These are phyloP conservation scores for Girardia tigrina DNA, from an alignment of 2,888 invertebrate species.

Conservation along the genomic window DNA sequence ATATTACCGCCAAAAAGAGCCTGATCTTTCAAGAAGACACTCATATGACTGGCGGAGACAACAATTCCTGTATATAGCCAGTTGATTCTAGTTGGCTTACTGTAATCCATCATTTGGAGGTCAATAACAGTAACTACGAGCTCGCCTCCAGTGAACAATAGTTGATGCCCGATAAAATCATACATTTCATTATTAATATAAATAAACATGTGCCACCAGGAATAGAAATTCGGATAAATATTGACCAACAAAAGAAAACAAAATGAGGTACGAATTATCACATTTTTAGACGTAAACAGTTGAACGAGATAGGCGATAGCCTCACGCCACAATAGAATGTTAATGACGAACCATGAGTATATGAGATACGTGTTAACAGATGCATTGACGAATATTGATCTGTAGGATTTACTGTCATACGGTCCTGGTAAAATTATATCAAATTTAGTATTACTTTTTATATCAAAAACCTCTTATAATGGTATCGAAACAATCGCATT, in stretches of 20 bases:
- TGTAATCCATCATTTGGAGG: background rate
- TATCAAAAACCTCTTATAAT: conserved; percentile 14
- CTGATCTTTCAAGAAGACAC: background rate
- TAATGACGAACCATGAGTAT: background rate
- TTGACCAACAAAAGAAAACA: background rate
- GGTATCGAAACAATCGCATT: background rate
- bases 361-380: background rate
- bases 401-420: background rate
- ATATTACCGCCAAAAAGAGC: background rate
- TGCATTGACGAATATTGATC: background rate
- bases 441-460: too few species aligned
- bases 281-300: background rate
- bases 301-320: background rate
- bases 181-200: conserved; percentile 17
- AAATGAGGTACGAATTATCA: background rate
- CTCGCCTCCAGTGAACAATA: background rate
- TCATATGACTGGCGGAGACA: background rate
- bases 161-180: background rate
- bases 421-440: too few species aligned
- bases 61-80: background rate
- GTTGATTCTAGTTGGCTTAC: background rate
- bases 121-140: background rate
- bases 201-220: conserved; percentile 14
- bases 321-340: background rate
- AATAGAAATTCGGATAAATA: conserved; percentile 12